Base-by-base conservation (phyloP, 2,888 invertebrate genomes). In the Standfussiana lucernea region DNA sequence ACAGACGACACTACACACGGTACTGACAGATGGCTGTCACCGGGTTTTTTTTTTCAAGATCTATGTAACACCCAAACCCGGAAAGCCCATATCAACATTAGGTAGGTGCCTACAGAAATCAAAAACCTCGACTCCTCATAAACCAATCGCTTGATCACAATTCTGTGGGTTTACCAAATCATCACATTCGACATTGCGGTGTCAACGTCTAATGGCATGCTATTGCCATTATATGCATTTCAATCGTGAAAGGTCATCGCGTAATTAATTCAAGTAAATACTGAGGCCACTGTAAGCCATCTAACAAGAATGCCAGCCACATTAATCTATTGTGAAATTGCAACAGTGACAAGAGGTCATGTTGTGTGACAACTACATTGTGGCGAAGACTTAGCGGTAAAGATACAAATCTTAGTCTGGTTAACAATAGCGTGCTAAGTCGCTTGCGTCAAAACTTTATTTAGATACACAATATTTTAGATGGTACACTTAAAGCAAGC, bases 351-450 rank as follows among this genome's bases (percentile, higher is more conserved):
- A 69, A 45, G 53, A 37, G 77, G 50, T 68, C 61, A 75, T 37
- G 37, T n/a, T 45, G 37, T 42, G 68, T 47, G 62, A 76, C 53
- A 77, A 75, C 67, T 45, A 37, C 32, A 59, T 40, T 47, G 35
- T 65, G 35, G 40, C 11, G 3, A 65, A 50, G 56, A 42, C 62
- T 72, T 72, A 50, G 32, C 32, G 11, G 35, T 18, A 79, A n/a
- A n/a, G 47, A 72, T 78, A 65, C 72, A 72, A 72, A 67, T 61
- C 42, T 47, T 72, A 13, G 62, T 56, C 45, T 35, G 40, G 15
- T n/a, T 40, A 47, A 59, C 42, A 67, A 50, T 50, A 61, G 50
- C 28, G 40, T 35, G 35, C 28, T 18, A 28, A 59, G 59, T 79
- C 21, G 8, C 28, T 10, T 28, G 28, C 37, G 59, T 73, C 40